These are phyloP conservation scores for Podotricha telesiphe DNA, from an alignment of 2,888 invertebrate species.

Conservation along the genomic window DNA sequence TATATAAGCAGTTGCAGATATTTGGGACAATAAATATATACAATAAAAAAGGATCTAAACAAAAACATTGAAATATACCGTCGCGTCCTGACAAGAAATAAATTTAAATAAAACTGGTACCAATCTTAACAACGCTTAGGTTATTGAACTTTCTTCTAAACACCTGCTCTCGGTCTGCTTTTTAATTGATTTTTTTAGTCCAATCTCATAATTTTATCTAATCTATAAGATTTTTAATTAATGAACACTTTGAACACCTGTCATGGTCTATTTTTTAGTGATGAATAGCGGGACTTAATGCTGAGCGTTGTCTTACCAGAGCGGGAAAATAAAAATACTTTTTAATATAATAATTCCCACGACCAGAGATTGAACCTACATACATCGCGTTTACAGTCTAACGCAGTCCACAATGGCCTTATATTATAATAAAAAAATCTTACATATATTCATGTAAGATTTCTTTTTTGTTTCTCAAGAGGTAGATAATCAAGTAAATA, in stretches of 20 bases:
- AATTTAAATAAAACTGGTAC: constrained; percentile 1
- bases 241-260: background rate
- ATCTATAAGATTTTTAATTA: background rate
- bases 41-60: background rate
- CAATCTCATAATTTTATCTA: constrained; percentile 8
- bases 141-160: constrained; percentile 30
- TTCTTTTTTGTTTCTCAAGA: too few species aligned
- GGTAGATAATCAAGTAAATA: too few species aligned
- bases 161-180: constrained; percentile 20
- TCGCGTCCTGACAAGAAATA: background rate
- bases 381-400: too few species aligned
- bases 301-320: too few species aligned
- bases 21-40: background rate
- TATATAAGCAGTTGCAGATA: constrained; percentile 4
- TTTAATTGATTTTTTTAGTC: constrained; percentile 4
- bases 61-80: background rate
- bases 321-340: too few species aligned
- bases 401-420: too few species aligned
- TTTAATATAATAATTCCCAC: too few species aligned
- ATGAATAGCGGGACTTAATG: too few species aligned
- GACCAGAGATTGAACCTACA: too few species aligned
- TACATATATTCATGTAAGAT: too few species aligned
- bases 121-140: constrained; percentile 1
- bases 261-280: background rate
- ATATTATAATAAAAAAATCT: too few species aligned